These are phyloP conservation scores for Archilochus colubris DNA, from an alignment of 2,113 vertebrate genomes.

Conservation along the genomic window DNA sequence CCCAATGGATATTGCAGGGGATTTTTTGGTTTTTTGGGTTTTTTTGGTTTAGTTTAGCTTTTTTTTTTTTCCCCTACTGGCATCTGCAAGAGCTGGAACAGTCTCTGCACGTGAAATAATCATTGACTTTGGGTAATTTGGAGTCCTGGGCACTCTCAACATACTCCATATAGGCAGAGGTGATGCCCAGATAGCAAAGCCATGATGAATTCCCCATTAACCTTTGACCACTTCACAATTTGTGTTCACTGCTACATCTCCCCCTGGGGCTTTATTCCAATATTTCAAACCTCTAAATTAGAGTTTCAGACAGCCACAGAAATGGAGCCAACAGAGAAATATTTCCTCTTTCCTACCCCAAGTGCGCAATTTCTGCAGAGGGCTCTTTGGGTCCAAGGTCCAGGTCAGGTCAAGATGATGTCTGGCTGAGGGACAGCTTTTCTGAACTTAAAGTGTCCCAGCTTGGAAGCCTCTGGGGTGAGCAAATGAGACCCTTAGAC, in stretches of 20 bases:
- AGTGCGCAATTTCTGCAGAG: background rate
- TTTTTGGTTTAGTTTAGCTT: no score
- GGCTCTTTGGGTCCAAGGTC: background rate
- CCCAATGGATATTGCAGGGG: background rate
- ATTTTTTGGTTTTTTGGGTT: background rate
- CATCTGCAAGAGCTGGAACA: background rate
- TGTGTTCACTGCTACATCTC: background rate
- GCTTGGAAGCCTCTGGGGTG: background rate
- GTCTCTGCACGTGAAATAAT: background rate
- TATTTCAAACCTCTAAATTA: constrained; percentile 5
- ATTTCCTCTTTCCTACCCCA: background rate
- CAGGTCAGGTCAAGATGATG: background rate
- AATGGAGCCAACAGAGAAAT: background rate
- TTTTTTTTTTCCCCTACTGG: background rate
- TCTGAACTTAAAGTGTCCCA: background rate
- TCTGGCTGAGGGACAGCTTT: background rate
- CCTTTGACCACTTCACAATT: background rate
- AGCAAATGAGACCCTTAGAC: background rate
- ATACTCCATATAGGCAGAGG: background rate
- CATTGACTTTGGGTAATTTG: background rate
- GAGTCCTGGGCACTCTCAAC: background rate
- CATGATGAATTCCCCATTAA: background rate
- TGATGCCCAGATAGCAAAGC: background rate
- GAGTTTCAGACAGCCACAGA: background rate
- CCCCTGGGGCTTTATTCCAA: background rate